Evolutionary conservation across 2,888 invertebrate genomes (phyloP).

Genomic region (Dicranocentrus wangi): DNA sequence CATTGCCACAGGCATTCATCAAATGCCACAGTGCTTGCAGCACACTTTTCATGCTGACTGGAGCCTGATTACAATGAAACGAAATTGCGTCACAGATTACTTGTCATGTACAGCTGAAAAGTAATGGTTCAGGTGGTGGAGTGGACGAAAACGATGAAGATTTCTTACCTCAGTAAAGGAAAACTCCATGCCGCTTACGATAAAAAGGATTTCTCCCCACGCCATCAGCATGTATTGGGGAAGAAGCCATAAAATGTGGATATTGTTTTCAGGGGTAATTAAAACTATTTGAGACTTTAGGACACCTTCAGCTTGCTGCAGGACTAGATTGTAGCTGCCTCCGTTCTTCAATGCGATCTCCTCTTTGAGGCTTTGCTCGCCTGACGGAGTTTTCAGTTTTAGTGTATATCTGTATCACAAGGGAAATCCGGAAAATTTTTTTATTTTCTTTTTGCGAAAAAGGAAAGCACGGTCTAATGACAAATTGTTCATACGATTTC

Average conservation of each 20-base stretch:
- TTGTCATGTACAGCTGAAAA: too few species aligned
- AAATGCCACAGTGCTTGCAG: constrained; percentile 89
- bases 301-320: constrained; percentile 11
- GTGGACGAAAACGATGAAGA: too few species aligned
- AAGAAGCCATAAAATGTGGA: constrained; percentile 87
- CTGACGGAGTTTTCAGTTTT: not conserved
- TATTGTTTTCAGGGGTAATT: constrained; percentile 82
- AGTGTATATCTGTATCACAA: too few species aligned
- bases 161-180: constrained; percentile 85
- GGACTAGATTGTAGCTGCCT: constrained; percentile 65
- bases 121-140: not conserved
- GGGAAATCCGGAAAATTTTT: too few species aligned
- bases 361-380: not conserved
- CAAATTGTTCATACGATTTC: constrained; percentile 13
- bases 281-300: constrained; percentile 74
- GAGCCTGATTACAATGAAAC: constrained; percentile 78
- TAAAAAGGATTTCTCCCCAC: constrained; percentile 87
- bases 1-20: constrained; percentile 86
- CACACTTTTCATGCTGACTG: constrained; percentile 87
- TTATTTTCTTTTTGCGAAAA: too few species aligned
- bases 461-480: too few species aligned
- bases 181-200: constrained; percentile 87
- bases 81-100: too few species aligned
- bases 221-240: constrained; percentile 88
- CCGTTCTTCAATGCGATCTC: constrained; percentile 29